phyloP scores from a whole-genome alignment of 2,888 invertebrate genomes.

The Drosophila acutilabella region DNA sequence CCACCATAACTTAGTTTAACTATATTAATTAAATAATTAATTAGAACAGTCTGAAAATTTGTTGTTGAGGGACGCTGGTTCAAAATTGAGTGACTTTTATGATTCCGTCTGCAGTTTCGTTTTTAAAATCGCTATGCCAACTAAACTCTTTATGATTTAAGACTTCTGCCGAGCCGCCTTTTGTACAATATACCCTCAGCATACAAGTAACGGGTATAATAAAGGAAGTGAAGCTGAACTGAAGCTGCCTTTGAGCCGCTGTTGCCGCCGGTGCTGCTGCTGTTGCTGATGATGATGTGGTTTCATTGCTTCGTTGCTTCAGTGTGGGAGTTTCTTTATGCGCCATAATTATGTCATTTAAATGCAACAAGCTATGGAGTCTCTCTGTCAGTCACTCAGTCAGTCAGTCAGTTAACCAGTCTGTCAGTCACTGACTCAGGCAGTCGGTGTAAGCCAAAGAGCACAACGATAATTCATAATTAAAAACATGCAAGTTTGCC shows the following conservation, averaged over 20 bases:
- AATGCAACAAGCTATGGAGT: conserved; percentile 78
- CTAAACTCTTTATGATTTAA: too few species aligned
- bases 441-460: conserved; percentile 49
- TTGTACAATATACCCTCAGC: too few species aligned
- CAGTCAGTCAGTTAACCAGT: conserved; percentile 46
- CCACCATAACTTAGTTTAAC: too few species aligned
- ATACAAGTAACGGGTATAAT: background rate
- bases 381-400: conserved; percentile 48
- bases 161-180: too few species aligned
- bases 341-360: conserved; percentile 83
- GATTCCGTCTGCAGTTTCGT: too few species aligned
- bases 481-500: conserved; percentile 79
- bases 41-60: too few species aligned
- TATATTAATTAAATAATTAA: too few species aligned
- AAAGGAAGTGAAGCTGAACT: conserved; percentile 38
- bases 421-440: conserved; percentile 32
- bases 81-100: too few species aligned
- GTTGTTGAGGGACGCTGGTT: too few species aligned
- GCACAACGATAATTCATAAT: conserved; percentile 82
- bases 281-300: conserved; percentile 10
- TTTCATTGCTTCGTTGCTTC: conserved; percentile 5
- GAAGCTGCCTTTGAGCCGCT: conserved; percentile 59
- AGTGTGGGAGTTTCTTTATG: conserved; percentile 78
- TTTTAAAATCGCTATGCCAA: too few species aligned
- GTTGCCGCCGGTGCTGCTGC: conserved; percentile 39